Percentiles rank a stretch among this genome's conserved stretches.
Conservation (phyloP, 1,140 invertebrate species). For the Aphis craccivora region DNA sequence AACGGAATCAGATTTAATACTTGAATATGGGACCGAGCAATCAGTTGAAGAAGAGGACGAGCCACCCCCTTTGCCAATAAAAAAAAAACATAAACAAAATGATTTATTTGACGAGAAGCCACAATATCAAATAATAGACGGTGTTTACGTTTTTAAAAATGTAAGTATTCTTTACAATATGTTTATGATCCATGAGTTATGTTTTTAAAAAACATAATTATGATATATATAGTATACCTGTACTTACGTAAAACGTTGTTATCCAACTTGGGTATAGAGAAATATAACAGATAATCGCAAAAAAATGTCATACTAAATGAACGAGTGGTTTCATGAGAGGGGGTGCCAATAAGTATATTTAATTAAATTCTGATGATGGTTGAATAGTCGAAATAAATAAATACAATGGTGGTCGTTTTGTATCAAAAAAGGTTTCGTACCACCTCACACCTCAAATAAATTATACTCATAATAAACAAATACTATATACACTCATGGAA, state of each 20-base stretch:
- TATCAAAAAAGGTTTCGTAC: neutral
- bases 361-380: neutral
- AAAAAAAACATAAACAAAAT: neutral
- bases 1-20: neutral
- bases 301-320: neutral
- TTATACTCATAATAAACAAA: too few species aligned
- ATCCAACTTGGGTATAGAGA: neutral
- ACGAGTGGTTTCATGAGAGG: neutral
- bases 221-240: too few species aligned
- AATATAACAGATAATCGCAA: neutral
- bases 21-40: neutral
- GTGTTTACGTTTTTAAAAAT: conserved; percentile 7
- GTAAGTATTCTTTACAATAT: neutral
- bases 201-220: too few species aligned
- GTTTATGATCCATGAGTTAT: too few species aligned
- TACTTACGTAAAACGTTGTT: too few species aligned
- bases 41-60: neutral
- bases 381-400: neutral
- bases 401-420: neutral
- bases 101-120: neutral
- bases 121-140: conserved; percentile 14
- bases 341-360: neutral
- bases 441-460: too few species aligned
- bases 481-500: too few species aligned
- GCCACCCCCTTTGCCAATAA: conserved; percentile 34